phyloP scores from a whole-genome alignment of 2,113 vertebrate genomes.

The Scortum barcoo region DNA sequence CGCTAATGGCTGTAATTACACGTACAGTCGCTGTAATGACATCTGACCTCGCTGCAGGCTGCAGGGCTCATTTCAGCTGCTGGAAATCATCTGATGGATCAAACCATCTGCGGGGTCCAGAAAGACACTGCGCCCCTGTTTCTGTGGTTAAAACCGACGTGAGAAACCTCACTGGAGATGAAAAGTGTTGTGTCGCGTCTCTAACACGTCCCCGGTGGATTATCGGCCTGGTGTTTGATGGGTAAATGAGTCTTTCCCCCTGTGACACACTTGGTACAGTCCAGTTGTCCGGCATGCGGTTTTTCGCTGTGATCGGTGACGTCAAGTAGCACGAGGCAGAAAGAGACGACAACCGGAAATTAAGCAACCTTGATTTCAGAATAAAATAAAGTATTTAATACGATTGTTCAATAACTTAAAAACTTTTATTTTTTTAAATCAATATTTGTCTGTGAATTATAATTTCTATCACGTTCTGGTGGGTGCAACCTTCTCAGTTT shows the following conservation, averaged over 20 bases:
- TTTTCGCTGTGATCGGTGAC: slow-evolving; percentile 16
- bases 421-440: too few species aligned
- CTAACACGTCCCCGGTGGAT: accelerated
- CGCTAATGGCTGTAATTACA: not conserved
- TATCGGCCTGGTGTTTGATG: accelerated
- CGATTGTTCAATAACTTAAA: not conserved
- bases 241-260: not conserved
- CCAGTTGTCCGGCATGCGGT: slow-evolving; percentile 69
- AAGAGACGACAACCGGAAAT: slow-evolving; percentile 19
- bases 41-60: not conserved
- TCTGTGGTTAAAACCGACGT: accelerated
- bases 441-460: not conserved
- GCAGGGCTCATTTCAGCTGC: slow-evolving; percentile 58
- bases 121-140: not conserved
- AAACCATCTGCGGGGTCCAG: slow-evolving; percentile 52
- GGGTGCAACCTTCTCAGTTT: too few species aligned
- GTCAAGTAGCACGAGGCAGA: not conserved
- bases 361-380: not conserved
- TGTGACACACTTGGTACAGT: slow-evolving; percentile 59
- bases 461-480: not conserved
- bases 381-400: slow-evolving; percentile 23
- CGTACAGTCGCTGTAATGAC: slow-evolving; percentile 1
- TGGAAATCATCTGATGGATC: slow-evolving; percentile 67
- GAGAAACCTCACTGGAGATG: accelerated
- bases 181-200: not conserved